Evolutionary conservation across 2,888 invertebrate genomes (phyloP).

Genomic region (Oxycera nigricornis): DNA sequence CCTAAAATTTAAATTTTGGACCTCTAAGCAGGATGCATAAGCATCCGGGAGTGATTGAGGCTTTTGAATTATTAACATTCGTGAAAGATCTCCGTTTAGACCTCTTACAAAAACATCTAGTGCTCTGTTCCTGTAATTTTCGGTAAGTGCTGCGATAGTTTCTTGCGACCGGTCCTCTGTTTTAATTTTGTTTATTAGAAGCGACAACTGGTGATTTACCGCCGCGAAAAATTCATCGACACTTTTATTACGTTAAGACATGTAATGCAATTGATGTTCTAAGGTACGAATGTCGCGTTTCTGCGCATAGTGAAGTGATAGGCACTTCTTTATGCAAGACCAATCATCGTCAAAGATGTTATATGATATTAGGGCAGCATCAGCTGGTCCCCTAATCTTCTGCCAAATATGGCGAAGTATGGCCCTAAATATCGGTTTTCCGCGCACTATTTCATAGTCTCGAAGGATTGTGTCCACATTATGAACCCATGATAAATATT

Average conservation of each 20-base stretch:
- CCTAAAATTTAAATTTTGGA: background rate
- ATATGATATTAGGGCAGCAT: constrained; percentile 1
- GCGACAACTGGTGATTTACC: background rate
- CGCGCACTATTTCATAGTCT: background rate
- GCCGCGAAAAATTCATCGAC: too few species aligned
- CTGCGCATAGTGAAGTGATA: constrained; percentile 9
- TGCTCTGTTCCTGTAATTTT: constrained; percentile 7
- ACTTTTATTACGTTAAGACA: too few species aligned
- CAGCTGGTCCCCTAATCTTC: constrained; percentile 5
- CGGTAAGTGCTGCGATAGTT: background rate
- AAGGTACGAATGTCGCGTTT: constrained; percentile 5
- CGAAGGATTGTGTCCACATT: background rate
- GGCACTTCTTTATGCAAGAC: constrained; percentile 6
- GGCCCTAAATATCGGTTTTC: constrained; percentile 1
- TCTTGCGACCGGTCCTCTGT: background rate
- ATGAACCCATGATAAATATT: constrained; percentile 12
- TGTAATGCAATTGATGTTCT: constrained; percentile 26
- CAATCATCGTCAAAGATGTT: constrained; percentile 19
- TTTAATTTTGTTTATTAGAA: constrained; percentile 1
- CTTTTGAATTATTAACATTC: constrained; percentile 10
- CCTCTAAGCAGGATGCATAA: constrained; percentile 16
- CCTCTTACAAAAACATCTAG: background rate
- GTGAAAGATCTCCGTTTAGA: constrained; percentile 5
- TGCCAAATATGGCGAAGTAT: constrained; percentile 5
- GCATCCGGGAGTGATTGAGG: background rate